Base-by-base conservation (phyloP, 37 sponge, comb jelly and placozoan genomes). In the Cladorhizidae sp. region DNA sequence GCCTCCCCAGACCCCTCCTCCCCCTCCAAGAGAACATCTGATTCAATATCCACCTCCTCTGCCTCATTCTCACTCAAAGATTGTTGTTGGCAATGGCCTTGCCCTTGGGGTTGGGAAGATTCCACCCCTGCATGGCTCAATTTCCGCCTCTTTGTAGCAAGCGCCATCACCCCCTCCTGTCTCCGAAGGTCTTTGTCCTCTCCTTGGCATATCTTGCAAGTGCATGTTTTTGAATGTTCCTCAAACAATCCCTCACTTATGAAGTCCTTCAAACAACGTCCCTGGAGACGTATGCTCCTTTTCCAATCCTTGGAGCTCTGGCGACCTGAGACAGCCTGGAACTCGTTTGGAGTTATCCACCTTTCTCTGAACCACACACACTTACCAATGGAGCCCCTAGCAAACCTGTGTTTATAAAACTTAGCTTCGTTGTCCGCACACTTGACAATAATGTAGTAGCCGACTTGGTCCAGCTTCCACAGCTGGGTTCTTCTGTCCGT, bases 251-350 rank as follows among this genome's bases (percentile, higher is more conserved):
- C 89, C 21, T 86, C 79, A 22, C 21, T 56, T n/a, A 93, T 83
- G 43, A 65, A 72, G 79, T 89, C 85, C 72, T 88, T 91, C 31
- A 94, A 56, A 36, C 88, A 85, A 1, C 86, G 80, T 9, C 89
- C 89, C 1, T 64, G 26, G 41, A 73, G 76, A 25, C 95, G 85
- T 2, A 96, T 93, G 76, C 97, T 96, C 29, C 94, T 80, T 79
- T 96, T 96, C 97, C 97, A 96, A 41, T 96, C 87, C 81, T 96
- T 93, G 52, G 91, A 87, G 41, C 87, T 83, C 82, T 87, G 80
- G 2, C 90, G 72, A 33, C 97, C 97, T 8, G 92, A 83, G n/a
- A 93, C 57, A 54, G 78, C 73, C 69, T 96, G 94, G 33, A 96
- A 96, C 73, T 93, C 88, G 57, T 96, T 96, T 29, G 94, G 94